Base-by-base conservation (phyloP, 2,113 vertebrate species). In the Tringa solitaria region DNA sequence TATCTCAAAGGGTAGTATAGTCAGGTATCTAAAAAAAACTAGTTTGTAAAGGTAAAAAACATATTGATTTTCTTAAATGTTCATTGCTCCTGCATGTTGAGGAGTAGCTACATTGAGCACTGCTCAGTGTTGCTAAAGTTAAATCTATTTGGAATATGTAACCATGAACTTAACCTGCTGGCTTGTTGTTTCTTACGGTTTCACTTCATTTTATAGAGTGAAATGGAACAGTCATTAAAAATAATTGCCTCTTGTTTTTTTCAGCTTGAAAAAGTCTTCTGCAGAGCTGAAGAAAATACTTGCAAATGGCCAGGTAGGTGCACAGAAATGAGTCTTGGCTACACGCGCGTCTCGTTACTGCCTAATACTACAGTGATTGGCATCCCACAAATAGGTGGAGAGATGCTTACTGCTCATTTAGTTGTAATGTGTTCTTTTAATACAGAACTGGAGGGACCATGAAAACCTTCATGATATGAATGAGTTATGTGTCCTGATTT, bases 211-310 rank as follows among this genome's bases (percentile, higher is more conserved):
- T 59, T 56, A 4, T 19, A 9, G 39, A 60, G 10, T 13, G 59
- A 51, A 84, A 20, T 18, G 4, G 22, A 74, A 8, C 19, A 7
- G 11, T 59, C 41, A 4, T 82, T 96, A 41, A 96, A 94, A 84
- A 70, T 39, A 86, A 78, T 81, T 65, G 22, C 84, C 59, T 79
- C 13, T 84, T 50, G 8, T 93, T 53, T 94, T 54, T 81, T 90
- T 14, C 95, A 99, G 99, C 95, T 98, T 99, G 78, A 99, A 99
- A 93, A 99, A 99, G 78, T 99, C 99, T 27, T 99, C 99, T 27
- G 99, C 99, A 22, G 99, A 99, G 96, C 98, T 99, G 95, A 99
- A 99, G 97, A 99, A 99, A 93, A 99, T 99, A 86, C 93, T 99
- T 96, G 99, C 99, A 46, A 99, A 99, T 75, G 99, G 99, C 83